Conservation (phyloP, 2,113 vertebrate species). For the human region GRCh38 chr15:72408501-72409000, state of each 20-base stretch:
- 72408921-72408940: neutral
- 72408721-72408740: neutral
- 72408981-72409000: neutral
- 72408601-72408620: too few species aligned
- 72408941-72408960: neutral
- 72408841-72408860: neutral
- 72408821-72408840: neutral
- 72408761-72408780: too few species aligned
- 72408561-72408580: neutral
- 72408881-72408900: neutral
- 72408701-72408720: neutral
- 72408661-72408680: neutral
- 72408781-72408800: too few species aligned
- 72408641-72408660: neutral
- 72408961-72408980: neutral
- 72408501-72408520: neutral
- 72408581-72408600: neutral
- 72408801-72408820: too few species aligned
- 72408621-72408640: too few species aligned
- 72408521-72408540: conserved; percentile 14
- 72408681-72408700: neutral
- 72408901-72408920: neutral
- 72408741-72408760: too few species aligned
- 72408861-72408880: neutral
- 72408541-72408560: neutral